Evolutionary conservation across 1,140 invertebrate genomes (phyloP), one percentile per base, ranked within the genome.

Genomic region (Probaryconus sp.): DNA sequence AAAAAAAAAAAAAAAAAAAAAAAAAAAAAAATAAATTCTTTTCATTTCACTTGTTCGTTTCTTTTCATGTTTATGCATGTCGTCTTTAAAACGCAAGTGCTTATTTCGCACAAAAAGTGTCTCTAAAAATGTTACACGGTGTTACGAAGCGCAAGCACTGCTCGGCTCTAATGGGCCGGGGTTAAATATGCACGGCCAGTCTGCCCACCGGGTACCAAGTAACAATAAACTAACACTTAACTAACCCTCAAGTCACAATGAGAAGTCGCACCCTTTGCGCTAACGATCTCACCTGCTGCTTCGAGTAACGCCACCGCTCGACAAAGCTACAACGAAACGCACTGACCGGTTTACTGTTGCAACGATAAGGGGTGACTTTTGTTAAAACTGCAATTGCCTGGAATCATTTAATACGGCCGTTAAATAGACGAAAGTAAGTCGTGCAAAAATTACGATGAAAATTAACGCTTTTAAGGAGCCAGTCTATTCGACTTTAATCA

Each of bases 191-290:
- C 64, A 86, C 71, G 74, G 48, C 33, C 16, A 64, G 70, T 58
- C 70, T 86, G 81, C 82, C 85, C 84, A 88, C 56, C 79, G 83
- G 85, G 81, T 82, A 83, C 79, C 79, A 76, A 80, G 79, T 88
- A 88, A 88, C 85, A 86, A 88, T 88, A 87, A 87, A 86, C 83
- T 70, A 86, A 88, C 85, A 88, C 85, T 87, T 79, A 76, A 74
- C 40, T 43, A 70, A 56, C 71, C 81, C 83, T 80, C 63, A 69
- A 73, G 77, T 61, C 79, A 87, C 85, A 86, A 85, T 85, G 79
- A 74, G 37, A 78, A 79, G 80, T 85, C 78, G 72, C 85, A 81
- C 84, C 81, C 82, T 80, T 69, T 68, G 84, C 73, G 82, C 85
- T 86, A 88, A 86, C 85, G 72, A 86, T 84, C 83, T 83, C 83